phyloP scores from a whole-genome alignment of 2,888 invertebrate species.

The Brachyptera putata region DNA sequence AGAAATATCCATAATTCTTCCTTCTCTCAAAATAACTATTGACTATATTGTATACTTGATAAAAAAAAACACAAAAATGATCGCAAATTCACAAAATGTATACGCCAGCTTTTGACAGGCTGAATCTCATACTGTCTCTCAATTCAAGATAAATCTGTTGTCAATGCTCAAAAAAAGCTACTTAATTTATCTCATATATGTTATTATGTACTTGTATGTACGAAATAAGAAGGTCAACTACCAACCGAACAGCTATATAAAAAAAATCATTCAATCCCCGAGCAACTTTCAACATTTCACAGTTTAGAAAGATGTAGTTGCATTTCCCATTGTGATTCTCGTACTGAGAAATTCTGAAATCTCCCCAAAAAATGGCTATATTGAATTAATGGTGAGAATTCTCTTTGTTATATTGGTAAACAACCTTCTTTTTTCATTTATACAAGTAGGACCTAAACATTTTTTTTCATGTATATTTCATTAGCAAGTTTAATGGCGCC shows the following conservation, averaged over 20 bases:
- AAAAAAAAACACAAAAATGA: too few relatives aligned
- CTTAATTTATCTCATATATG: constrained; percentile 16
- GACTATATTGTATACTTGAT: constrained; percentile 35
- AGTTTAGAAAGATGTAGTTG: too few relatives aligned
- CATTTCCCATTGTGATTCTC: too few relatives aligned
- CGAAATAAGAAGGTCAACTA: too few relatives aligned
- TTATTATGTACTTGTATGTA: constrained; percentile 14
- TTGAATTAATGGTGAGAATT: too few relatives aligned
- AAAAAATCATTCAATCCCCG: too few relatives aligned
- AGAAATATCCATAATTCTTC: constrained; percentile 33
- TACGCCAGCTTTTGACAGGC: constrained; percentile 65
- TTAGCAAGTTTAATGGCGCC: background rate
- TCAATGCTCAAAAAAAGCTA: constrained; percentile 22
- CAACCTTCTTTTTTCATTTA: too few relatives aligned
- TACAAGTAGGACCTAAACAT: constrained; percentile 18
- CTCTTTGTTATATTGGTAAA: too few relatives aligned
- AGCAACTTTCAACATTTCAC: too few relatives aligned
- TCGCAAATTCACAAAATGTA: constrained; percentile 63
- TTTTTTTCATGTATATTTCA: background rate
- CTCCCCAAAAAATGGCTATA: too few relatives aligned
- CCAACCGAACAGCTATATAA: too few relatives aligned
- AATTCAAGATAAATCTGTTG: constrained; percentile 64
- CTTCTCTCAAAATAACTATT: constrained; percentile 27
- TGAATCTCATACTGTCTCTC: constrained; percentile 67
- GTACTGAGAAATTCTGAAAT: too few relatives aligned